A percentile compares a stretch with the other conserved stretches of the same genome.
These are phyloP conservation scores for Branchipolynoe longqiensis DNA, from an alignment of 2,888 invertebrate species.

Conservation along the genomic window DNA sequence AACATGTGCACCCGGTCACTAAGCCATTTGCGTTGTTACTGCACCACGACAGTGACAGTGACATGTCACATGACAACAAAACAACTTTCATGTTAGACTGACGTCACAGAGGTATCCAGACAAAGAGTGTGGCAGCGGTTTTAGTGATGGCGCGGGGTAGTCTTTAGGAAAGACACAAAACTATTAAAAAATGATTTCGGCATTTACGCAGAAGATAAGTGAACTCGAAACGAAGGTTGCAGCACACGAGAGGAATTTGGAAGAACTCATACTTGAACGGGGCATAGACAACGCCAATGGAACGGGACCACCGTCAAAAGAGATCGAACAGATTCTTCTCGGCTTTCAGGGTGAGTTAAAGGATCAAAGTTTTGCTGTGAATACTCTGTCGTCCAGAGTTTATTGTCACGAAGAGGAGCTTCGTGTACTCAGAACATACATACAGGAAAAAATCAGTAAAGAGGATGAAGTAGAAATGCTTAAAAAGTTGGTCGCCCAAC, in stretches of 20 bases:
- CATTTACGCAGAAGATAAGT: conserved; percentile 19
- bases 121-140: too few relatives aligned
- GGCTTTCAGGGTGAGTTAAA: conserved; percentile 49
- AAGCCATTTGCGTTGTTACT: too few relatives aligned
- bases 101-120: too few relatives aligned
- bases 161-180: background rate
- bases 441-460: background rate
- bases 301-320: background rate
- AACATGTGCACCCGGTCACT: too few relatives aligned
- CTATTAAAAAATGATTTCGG: conserved; percentile 15
- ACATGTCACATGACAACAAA: too few relatives aligned
- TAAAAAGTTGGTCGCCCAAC: background rate
- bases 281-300: background rate
- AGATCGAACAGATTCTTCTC: conserved; percentile 13
- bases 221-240: conserved; percentile 28
- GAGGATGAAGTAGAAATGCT: conserved; percentile 23
- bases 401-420: conserved; percentile 21
- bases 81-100: background rate
- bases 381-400: conserved; percentile 29
- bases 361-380: conserved; percentile 43
- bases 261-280: background rate
- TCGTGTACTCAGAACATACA: background rate
- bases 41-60: too few relatives aligned
- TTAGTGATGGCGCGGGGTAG: conserved; percentile 12
- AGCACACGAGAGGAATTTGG: background rate